Conservation (phyloP, 1,140 invertebrate genomes). For the Anastatus disparis region DNA sequence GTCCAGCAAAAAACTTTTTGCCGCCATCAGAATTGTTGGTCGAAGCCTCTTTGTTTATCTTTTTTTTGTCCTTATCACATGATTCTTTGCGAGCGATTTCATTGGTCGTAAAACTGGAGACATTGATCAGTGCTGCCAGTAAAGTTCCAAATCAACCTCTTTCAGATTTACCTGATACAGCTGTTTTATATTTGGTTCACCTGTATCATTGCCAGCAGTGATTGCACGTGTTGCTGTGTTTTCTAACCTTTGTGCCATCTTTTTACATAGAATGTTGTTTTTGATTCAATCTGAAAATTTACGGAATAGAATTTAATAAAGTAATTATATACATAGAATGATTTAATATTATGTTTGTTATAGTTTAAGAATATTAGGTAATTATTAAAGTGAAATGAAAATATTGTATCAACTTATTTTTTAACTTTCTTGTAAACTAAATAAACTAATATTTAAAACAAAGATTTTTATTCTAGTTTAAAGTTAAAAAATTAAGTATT, state of each 20-base stretch:
- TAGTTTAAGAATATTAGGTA: too few relatives aligned
- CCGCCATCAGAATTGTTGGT: neutral
- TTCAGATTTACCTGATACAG: too few relatives aligned
- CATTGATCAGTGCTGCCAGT: conserved; percentile 16
- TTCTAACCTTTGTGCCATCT: conserved; percentile 28
- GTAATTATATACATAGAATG: too few relatives aligned
- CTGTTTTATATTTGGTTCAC: neutral
- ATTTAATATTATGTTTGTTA: too few relatives aligned
- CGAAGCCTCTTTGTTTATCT: neutral
- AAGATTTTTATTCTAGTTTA: too few relatives aligned
- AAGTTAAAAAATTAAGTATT: too few relatives aligned
- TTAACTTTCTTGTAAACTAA: too few relatives aligned
- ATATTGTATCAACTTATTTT: too few relatives aligned
- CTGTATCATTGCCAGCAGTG: conserved; percentile 3
- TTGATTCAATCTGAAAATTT: conserved; percentile 26
- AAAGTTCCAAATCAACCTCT: too few relatives aligned
- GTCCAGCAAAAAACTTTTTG: neutral
- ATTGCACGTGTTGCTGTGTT: neutral
- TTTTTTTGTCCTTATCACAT: neutral
- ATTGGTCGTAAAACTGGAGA: conserved; percentile 15
- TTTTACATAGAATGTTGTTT: neutral
- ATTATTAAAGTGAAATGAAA: too few relatives aligned
- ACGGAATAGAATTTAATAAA: conserved; percentile 10
- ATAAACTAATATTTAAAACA: too few relatives aligned
- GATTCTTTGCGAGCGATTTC: neutral